phyloP scores from a whole-genome alignment of 2,797 vertebrate genomes.

The Bryconaethiops microstoma region DNA sequence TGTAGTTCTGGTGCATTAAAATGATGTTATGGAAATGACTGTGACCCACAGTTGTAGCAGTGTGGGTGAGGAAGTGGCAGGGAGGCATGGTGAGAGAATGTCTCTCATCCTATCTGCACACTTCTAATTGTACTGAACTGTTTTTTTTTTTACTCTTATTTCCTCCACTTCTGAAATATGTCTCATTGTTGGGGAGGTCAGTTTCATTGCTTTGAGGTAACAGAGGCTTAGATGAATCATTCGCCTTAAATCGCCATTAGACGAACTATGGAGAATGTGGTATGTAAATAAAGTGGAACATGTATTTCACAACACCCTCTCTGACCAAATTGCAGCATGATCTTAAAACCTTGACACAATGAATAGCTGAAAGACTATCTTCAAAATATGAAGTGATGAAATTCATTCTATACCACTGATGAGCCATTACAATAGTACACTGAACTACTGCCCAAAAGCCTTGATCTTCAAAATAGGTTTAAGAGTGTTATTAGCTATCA shows the following conservation, averaged over 20 bases:
- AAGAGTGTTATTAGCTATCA: no score
- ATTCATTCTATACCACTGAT: background rate
- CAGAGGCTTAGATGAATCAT: constrained; percentile 35
- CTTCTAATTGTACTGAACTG: constrained; percentile 14
- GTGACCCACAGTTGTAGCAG: constrained; percentile 4
- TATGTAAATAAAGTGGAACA: constrained; percentile 6
- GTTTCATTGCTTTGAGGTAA: constrained; percentile 28
- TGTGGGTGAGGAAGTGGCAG: constrained; percentile 4
- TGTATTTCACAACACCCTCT: background rate
- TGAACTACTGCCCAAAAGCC: background rate
- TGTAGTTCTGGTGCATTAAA: background rate
- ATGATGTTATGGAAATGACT: constrained; percentile 3
- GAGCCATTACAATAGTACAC: background rate
- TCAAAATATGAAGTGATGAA: background rate
- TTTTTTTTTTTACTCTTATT: background rate
- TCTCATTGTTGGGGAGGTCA: constrained; percentile 24
- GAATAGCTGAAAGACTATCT: background rate
- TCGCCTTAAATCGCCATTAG: constrained; percentile 32
- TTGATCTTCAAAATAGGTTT: background rate
- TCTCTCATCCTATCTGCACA: constrained; percentile 11
- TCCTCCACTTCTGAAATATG: background rate
- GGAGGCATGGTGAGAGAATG: background rate
- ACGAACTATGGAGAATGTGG: constrained; percentile 9
- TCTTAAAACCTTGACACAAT: background rate
- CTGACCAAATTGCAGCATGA: background rate